phyloP scores from a whole-genome alignment of 2,888 invertebrate genomes.

The Euphydryas editha region DNA sequence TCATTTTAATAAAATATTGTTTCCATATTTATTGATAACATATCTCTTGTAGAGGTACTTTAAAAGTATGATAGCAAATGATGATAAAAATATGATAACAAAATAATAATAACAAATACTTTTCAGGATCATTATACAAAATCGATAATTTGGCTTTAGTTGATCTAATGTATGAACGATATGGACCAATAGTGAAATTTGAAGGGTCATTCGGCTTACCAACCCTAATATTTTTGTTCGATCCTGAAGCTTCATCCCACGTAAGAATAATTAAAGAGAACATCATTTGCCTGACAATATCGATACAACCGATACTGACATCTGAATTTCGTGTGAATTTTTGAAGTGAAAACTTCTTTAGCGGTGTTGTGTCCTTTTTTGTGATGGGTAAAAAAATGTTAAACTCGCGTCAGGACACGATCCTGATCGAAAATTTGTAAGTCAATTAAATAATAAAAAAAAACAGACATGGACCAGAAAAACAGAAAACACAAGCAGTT shows the following conservation, averaged over 20 bases:
- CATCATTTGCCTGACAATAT: too few species aligned
- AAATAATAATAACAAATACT: not conserved
- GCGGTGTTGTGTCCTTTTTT: too few species aligned
- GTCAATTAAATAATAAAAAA: too few species aligned
- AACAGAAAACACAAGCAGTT: too few species aligned
- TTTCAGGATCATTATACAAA: not conserved
- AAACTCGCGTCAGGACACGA: too few species aligned
- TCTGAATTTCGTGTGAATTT: too few species aligned
- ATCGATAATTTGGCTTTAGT: not conserved
- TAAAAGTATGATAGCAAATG: too few species aligned
- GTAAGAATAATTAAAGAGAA: conserved; percentile 43
- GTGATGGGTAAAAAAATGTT: too few species aligned
- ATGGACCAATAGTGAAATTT: conserved; percentile 59
- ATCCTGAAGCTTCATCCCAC: conserved; percentile 54
- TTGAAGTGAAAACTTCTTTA: too few species aligned
- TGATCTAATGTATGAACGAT: conserved; percentile 48
- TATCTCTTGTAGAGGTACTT: not conserved
- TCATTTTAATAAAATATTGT: not conserved
- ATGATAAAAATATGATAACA: not conserved
- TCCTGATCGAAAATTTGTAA: too few species aligned
- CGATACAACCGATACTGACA: too few species aligned
- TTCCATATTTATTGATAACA: not conserved
- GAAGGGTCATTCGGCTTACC: conserved; percentile 48
- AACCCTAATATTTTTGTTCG: conserved; percentile 52
- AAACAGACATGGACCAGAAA: too few species aligned